Evolutionary conservation across 1,140 invertebrate species (phyloP).

Genomic region (Pseudomyrmex dendroicus): DNA sequence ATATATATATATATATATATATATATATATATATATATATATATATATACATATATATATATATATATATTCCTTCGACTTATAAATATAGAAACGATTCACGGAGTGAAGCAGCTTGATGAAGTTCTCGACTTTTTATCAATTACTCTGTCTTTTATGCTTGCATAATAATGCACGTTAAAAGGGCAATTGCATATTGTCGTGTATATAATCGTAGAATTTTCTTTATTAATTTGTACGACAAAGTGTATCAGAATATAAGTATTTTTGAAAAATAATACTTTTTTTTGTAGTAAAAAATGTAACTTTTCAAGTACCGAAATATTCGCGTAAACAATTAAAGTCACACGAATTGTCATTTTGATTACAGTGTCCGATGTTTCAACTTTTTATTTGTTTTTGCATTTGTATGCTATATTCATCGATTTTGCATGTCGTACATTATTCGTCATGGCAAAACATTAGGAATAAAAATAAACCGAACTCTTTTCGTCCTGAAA

Average conservation of each 20-base stretch:
- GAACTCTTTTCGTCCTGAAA: neutral
- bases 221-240: neutral
- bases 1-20: too few species aligned
- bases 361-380: too few species aligned
- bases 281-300: neutral
- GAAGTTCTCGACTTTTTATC: neutral
- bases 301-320: neutral
- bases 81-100: neutral
- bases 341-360: neutral
- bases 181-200: neutral
- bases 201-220: constrained; percentile 4
- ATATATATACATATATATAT: too few species aligned
- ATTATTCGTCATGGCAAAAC: neutral
- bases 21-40: too few species aligned
- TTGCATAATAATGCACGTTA: neutral
- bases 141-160: neutral
- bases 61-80: neutral
- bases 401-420: neutral
- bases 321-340: constrained; percentile 14
- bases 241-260: neutral
- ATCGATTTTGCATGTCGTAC: constrained; percentile 4
- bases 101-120: constrained; percentile 22
- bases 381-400: neutral
- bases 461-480: neutral
- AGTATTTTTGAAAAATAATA: neutral